phyloP scores from a whole-genome alignment of 2,888 invertebrate genomes.

The Synergus gifuensis region DNA sequence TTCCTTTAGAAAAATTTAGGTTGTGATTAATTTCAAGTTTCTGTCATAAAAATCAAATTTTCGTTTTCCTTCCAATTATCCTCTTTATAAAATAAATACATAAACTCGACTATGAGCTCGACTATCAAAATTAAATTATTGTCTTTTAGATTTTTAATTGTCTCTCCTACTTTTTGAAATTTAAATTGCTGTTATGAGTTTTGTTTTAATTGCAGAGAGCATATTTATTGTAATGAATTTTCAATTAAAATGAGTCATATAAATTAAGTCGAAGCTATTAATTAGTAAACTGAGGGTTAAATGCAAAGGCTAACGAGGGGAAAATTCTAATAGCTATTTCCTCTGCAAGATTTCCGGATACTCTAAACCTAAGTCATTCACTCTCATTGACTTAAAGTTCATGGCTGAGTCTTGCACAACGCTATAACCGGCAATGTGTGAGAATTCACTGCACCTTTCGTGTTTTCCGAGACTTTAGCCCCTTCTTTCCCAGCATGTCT shows the following conservation, averaged over 20 bases:
- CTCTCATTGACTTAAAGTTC: slow-evolving; percentile 60
- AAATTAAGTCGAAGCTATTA: neutral
- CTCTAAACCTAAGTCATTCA: slow-evolving; percentile 55
- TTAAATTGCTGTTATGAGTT: neutral
- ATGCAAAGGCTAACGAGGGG: slow-evolving; percentile 1
- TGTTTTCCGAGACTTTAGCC: slow-evolving; percentile 47
- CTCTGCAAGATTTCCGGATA: slow-evolving; percentile 47
- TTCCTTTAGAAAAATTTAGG: neutral
- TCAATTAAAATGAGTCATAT: neutral
- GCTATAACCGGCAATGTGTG: slow-evolving; percentile 50
- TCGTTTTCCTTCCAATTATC: neutral
- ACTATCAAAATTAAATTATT: neutral
- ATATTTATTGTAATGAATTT: neutral
- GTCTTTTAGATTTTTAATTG: neutral
- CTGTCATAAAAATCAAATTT: neutral
- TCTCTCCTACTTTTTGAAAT: neutral
- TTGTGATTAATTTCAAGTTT: neutral
- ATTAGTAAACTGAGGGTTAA: neutral
- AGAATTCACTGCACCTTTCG: slow-evolving; percentile 55
- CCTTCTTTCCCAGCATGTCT: slow-evolving; percentile 24
- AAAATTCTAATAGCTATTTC: slow-evolving; percentile 9
- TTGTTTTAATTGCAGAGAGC: neutral
- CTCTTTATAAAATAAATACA: neutral
- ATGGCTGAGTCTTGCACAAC: slow-evolving; percentile 60
- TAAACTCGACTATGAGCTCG: neutral